phyloP scores from a whole-genome alignment of 92 coral and sea anemone species.

The Paragorgia papillata region DNA sequence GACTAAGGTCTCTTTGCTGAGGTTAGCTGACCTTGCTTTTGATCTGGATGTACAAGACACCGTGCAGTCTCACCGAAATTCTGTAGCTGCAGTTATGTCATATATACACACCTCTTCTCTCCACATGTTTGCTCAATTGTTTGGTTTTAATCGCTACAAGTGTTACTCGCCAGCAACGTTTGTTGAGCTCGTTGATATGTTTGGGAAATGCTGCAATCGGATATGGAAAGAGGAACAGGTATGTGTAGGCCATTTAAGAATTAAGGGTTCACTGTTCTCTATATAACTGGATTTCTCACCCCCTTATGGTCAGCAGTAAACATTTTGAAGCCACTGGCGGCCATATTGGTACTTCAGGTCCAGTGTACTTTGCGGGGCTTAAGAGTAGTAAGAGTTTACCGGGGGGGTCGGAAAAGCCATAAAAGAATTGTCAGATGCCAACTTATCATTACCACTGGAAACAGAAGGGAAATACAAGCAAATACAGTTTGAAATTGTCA shows the following conservation, averaged over 20 bases:
- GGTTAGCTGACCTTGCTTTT: constrained; percentile 36
- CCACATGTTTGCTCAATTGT: constrained; percentile 63
- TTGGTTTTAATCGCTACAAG: constrained; percentile 68
- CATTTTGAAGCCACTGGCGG: too few relatives aligned
- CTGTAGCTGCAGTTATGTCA: constrained; percentile 88
- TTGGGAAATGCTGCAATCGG: constrained; percentile 69
- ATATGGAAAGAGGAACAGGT: constrained; percentile 87
- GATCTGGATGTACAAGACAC: constrained; percentile 60
- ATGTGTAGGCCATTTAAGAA: not conserved
- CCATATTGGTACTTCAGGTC: too few relatives aligned
- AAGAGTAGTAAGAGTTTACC: too few relatives aligned
- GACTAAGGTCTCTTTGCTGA: constrained; percentile 60
- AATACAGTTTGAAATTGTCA: too few relatives aligned
- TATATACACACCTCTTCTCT: constrained; percentile 83
- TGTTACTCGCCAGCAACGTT: constrained; percentile 84
- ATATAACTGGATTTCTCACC: too few relatives aligned
- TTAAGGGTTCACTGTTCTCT: too few relatives aligned
- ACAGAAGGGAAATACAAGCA: too few relatives aligned
- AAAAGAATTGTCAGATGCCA: too few relatives aligned
- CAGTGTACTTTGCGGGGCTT: too few relatives aligned
- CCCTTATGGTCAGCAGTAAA: too few relatives aligned
- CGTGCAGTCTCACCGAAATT: constrained; percentile 57
- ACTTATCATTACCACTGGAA: too few relatives aligned
- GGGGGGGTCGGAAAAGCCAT: too few relatives aligned
- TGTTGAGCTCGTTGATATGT: constrained; percentile 81